These are phyloP conservation scores for Mareca strepera DNA, from an alignment of 2,797 vertebrate genomes.

Conservation along the genomic window DNA sequence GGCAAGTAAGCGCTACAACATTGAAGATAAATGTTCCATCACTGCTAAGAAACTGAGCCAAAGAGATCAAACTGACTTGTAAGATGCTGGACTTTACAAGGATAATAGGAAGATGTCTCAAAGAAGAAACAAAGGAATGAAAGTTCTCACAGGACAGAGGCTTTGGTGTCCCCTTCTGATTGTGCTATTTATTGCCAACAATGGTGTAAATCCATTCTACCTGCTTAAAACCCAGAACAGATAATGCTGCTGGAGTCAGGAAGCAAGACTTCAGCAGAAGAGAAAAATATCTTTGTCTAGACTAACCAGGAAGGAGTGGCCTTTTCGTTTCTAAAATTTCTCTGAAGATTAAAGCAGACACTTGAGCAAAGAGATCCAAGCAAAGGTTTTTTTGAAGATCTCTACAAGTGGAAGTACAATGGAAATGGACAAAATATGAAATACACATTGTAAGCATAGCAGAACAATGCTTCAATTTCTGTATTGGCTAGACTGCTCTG, in stretches of 20 bases:
- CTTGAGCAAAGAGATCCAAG: neutral
- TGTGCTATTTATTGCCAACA: neutral
- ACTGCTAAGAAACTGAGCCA: neutral
- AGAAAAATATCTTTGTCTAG: neutral
- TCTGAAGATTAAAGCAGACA: slow-evolving; percentile 26
- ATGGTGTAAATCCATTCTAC: neutral
- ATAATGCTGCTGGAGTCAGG: neutral
- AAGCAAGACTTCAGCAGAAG: neutral
- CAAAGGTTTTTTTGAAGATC: neutral
- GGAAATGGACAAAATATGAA: neutral
- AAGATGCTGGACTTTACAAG: neutral
- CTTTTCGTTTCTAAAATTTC: neutral
- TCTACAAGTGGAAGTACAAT: neutral
- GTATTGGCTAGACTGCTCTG: neutral
- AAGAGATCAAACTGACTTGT: neutral
- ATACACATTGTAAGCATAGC: neutral
- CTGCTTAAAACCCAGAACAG: neutral
- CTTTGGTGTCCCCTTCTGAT: neutral
- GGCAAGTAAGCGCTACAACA: neutral
- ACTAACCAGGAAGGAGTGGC: neutral
- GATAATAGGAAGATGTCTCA: neutral
- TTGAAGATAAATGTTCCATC: neutral
- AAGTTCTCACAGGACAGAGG: neutral
- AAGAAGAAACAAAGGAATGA: neutral
- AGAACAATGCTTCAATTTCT: neutral